Base-by-base conservation (phyloP, 2,888 invertebrate species). In the Carterocephalus palaemon region DNA sequence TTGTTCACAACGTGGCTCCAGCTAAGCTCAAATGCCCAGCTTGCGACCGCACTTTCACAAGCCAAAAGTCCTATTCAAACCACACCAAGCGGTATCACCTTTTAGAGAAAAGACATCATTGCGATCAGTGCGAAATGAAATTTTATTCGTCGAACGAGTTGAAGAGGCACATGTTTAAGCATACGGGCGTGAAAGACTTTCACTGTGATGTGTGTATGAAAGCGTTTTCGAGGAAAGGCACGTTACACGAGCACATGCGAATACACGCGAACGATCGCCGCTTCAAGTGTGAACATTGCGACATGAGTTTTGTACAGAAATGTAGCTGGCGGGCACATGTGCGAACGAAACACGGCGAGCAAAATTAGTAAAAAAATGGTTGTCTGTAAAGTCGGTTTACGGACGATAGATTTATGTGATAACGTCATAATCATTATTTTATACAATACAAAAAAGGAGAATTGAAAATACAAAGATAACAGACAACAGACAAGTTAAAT, bases 91-190 rank as follows among this genome's bases (percentile, higher is more conserved):
- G 54, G 5, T 55, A 73, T 1, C 82, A 56, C 29, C 31, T 54
- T n/a, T 46, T 51, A 17, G 59, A 61, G 23, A 54, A 57, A 7
- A 38, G 54, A 6, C 59, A 56, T 16, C 50, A 53, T 17, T 69
- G 69, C 16, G 45, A 52, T 0, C 29, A 46, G 4, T 63, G 62
- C 23, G 56, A 54, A n/a, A 56, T 49, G 42, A 47, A 37, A 3
- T 60, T 60, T 6, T 71, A 67, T 29, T 57, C 62, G 1, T 70
- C 67, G 37, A 63, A 64, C 8, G 70, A 71, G 46, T 54, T 79
- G 17, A 70, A 66, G 12, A 5, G 13, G 3, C 45, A 80, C 48
- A 67, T 71, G 64, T 64, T 70, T 24, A 72, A 68, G 32, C 80
- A 80, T 47, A 68, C 70, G 0, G 72, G 66, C 1, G 17, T 48